These are phyloP conservation scores for Synaphobranchus kaupii DNA, from an alignment of 2,797 vertebrate genomes.

Conservation along the genomic window DNA sequence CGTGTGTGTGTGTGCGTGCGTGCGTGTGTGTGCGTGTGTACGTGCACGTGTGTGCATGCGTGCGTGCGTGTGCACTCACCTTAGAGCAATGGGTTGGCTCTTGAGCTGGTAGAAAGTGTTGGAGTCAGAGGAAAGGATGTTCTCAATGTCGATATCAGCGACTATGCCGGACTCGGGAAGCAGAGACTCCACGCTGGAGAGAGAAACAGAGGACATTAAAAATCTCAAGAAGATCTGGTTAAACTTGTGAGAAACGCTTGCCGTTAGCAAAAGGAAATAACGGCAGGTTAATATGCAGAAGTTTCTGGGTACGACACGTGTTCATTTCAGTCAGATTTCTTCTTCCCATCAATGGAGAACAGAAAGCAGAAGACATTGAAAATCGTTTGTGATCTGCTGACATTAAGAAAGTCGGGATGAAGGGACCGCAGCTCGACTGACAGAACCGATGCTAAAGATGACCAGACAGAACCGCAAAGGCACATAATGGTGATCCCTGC, in stretches of 20 bases:
- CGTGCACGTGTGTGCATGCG: background rate
- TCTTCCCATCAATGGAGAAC: background rate
- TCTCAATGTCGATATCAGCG: conserved; percentile 84
- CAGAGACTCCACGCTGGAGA: conserved; percentile 73
- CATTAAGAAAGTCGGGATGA: background rate
- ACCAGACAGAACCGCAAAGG: background rate
- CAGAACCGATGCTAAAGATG: background rate
- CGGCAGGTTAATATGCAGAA: background rate
- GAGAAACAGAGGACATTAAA: background rate
- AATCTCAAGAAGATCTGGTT: background rate
- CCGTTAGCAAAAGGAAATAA: background rate
- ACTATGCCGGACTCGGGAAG: conserved; percentile 86
- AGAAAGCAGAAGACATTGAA: background rate
- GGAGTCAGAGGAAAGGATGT: conserved; percentile 67
- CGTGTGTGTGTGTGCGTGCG: too few species aligned
- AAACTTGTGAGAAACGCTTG: too few species aligned
- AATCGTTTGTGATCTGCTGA: background rate
- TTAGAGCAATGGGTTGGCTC: conserved; percentile 79
- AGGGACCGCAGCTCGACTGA: background rate
- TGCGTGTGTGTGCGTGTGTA: too few species aligned
- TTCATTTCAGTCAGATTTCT: background rate
- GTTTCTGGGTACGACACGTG: background rate
- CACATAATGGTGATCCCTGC: background rate
- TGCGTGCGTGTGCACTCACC: conserved; percentile 52
- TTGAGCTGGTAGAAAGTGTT: conserved; percentile 86